Conservation (phyloP, 2,113 vertebrate species). For the Hirundichthys speculiger region DNA sequence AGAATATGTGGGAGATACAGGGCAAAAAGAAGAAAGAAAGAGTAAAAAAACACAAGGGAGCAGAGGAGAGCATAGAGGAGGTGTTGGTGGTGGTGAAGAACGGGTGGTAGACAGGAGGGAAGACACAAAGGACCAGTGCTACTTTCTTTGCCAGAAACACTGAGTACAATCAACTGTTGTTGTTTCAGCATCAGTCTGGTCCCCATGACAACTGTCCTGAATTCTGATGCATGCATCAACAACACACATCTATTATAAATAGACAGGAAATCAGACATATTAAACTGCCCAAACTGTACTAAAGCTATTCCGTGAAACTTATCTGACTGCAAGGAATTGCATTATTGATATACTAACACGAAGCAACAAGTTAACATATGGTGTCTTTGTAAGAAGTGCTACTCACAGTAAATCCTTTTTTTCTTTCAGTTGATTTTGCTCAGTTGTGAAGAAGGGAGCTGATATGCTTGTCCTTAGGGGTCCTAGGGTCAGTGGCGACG, state of each 20-base stretch:
- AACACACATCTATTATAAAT: conserved; percentile 72
- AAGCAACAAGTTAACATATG: conserved; percentile 9
- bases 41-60: conserved; percentile 11
- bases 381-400: neutral
- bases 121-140: conserved; percentile 72
- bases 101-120: conserved; percentile 23
- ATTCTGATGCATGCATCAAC: conserved; percentile 62
- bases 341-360: neutral
- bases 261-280: conserved; percentile 49
- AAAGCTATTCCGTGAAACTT: conserved; percentile 3
- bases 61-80: neutral
- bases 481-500: too few species aligned
- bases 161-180: conserved; percentile 72
- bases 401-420: neutral
- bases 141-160: conserved; percentile 70
- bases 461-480: too few species aligned
- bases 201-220: conserved; percentile 78
- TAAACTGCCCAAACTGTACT: conserved; percentile 25
- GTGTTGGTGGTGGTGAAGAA: neutral
- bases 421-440: too few species aligned
- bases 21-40: conserved; percentile 13
- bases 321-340: neutral
- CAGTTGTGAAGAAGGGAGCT: too few species aligned
- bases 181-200: conserved; percentile 66
- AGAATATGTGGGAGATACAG: conserved; percentile 16